Evolutionary conservation across 1,140 invertebrate genomes (phyloP).

Genomic region (Polypedilum vanderplanki): DNA sequence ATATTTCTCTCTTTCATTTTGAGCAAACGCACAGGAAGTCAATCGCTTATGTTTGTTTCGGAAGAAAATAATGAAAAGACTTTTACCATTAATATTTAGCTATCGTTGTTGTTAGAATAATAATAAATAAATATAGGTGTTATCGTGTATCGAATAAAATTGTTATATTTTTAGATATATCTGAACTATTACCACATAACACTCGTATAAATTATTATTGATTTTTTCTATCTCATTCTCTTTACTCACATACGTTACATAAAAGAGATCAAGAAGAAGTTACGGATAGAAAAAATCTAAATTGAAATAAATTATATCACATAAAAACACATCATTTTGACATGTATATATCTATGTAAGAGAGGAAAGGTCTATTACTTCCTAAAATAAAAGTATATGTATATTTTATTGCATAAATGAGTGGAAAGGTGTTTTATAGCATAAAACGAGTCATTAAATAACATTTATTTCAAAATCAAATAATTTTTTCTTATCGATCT

Average conservation of each 20-base stretch:
- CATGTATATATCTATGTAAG: no score
- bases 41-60: neutral
- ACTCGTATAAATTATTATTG: neutral
- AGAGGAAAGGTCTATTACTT: no score
- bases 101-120: neutral
- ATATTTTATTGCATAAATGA: neutral
- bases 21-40: neutral
- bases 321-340: no score
- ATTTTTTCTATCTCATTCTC: neutral
- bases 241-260: neutral
- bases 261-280: neutral
- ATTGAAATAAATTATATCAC: no score
- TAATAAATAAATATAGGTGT: neutral
- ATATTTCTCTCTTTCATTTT: no score
- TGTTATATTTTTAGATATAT: conserved; percentile 2
- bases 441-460: neutral
- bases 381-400: no score
- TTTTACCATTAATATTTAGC: no score
- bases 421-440: neutral
- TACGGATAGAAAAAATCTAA: no score
- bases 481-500: neutral
- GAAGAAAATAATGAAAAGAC: no score
- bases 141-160: neutral
- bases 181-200: neutral
- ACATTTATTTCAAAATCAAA: neutral